These are phyloP conservation scores for Ascaphus truei DNA, from an alignment of 2,113 vertebrate species.

Conservation along the genomic window DNA sequence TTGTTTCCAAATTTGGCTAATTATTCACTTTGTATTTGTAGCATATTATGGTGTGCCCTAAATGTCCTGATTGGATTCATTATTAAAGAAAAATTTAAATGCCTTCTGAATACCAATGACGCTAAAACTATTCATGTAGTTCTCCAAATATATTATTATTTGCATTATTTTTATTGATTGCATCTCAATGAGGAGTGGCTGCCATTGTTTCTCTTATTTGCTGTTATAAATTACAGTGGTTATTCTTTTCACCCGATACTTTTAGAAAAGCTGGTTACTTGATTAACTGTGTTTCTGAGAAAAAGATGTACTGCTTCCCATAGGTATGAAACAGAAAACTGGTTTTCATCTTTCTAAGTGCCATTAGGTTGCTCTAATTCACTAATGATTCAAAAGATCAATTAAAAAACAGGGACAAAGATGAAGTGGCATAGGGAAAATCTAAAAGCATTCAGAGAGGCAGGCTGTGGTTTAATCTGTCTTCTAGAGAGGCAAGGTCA, in stretches of 20 bases:
- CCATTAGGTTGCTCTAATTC: constrained; percentile 33
- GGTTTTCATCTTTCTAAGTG: constrained; percentile 38
- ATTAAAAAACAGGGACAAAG: constrained; percentile 44
- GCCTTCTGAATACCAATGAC: constrained; percentile 7
- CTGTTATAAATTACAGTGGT: constrained; percentile 38
- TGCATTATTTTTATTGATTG: constrained; percentile 8
- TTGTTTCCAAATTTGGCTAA: neutral
- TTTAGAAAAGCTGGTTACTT: constrained; percentile 24
- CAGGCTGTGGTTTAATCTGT: constrained; percentile 41
- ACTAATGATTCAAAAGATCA: constrained; percentile 44
- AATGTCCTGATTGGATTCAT: constrained; percentile 38
- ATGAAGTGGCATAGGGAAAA: constrained; percentile 44
- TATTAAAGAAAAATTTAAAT: constrained; percentile 37
- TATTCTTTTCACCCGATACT: constrained; percentile 3
- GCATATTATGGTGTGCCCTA: constrained; percentile 19
- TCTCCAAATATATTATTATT: constrained; percentile 12
- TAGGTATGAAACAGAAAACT: constrained; percentile 31
- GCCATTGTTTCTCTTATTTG: constrained; percentile 9
- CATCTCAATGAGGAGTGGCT: constrained; percentile 34
- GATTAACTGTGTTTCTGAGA: constrained; percentile 26
- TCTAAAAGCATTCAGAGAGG: constrained; percentile 40
- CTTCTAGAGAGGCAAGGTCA: constrained; percentile 41
- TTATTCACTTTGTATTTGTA: constrained; percentile 34
- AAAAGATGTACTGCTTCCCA: constrained; percentile 33
- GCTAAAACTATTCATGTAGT: constrained; percentile 1